phyloP scores from a whole-genome alignment of 1,140 invertebrate species.

The Drosophila nigromelanica region DNA sequence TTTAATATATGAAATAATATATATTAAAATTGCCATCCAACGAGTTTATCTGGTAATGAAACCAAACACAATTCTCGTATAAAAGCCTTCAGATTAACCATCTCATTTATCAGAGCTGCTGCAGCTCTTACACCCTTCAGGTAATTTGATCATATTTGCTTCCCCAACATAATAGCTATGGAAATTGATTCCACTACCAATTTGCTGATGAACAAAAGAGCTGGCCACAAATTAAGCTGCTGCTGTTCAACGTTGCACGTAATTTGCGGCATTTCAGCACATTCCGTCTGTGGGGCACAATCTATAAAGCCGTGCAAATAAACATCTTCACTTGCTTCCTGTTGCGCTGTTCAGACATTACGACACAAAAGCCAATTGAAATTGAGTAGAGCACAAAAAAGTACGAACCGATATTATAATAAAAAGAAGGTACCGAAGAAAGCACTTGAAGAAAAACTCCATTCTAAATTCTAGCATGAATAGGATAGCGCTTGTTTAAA shows the following conservation, averaged over 20 bases:
- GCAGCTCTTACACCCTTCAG: neutral
- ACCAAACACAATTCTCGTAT: neutral
- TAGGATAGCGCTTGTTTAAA: too few species aligned
- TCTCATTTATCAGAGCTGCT: slow-evolving; percentile 1
- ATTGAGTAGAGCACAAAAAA: neutral
- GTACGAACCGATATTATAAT: neutral
- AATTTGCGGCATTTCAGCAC: slow-evolving; percentile 27
- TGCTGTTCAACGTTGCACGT: slow-evolving; percentile 23
- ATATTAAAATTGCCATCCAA: neutral
- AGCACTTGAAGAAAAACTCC: neutral
- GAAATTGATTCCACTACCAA: slow-evolving; percentile 33
- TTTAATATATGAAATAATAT: neutral
- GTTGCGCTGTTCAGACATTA: slow-evolving; percentile 11
- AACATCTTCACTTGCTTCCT: slow-evolving; percentile 11
- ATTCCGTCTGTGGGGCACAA: neutral
- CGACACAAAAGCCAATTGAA: slow-evolving; percentile 8
- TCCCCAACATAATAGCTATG: slow-evolving; percentile 9
- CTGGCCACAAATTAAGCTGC: slow-evolving; percentile 27
- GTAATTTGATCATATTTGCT: slow-evolving; percentile 32
- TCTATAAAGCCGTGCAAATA: slow-evolving; percentile 13
- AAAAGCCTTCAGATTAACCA: slow-evolving; percentile 1
- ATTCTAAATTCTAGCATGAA: too few species aligned
- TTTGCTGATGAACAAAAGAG: slow-evolving; percentile 33
- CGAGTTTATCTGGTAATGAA: neutral
- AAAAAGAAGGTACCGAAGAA: neutral